These are phyloP conservation scores for Mustela nigripes DNA, from an alignment of 2,113 vertebrate genomes.

Conservation along the genomic window DNA sequence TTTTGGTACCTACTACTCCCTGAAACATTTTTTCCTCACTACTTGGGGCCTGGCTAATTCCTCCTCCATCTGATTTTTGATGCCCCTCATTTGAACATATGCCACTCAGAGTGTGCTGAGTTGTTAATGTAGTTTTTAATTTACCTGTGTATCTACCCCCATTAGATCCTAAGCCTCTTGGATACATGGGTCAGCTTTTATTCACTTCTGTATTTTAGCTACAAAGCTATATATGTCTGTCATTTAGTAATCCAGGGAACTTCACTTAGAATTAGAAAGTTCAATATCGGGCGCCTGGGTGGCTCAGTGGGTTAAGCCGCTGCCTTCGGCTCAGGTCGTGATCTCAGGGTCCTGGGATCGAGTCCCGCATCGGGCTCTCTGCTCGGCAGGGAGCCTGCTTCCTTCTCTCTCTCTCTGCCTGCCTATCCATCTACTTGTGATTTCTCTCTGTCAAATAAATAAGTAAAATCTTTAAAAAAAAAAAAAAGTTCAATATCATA, in stretches of 20 bases:
- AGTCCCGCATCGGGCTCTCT: no score
- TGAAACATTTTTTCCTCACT: not conserved
- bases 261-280: not conserved
- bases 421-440: no score
- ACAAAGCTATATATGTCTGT: not conserved
- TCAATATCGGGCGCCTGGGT: not conserved
- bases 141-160: not conserved
- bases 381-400: no score
- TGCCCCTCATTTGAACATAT: not conserved
- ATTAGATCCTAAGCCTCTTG: not conserved
- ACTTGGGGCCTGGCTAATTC: not conserved
- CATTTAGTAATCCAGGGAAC: not conserved
- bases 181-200: not conserved
- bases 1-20: not conserved
- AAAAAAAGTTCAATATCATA: not conserved
- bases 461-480: no score
- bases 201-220: constrained; percentile 18
- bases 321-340: no score
- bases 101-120: not conserved
- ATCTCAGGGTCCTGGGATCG: no score
- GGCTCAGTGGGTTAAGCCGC: no score
- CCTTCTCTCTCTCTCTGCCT: no score
- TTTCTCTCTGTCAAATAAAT: no score
- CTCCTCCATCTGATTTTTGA: not conserved
- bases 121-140: not conserved